A percentile compares a stretch with the other conserved stretches of the same genome.
Evolutionary conservation across 2,113 vertebrate species (phyloP).

Genomic region (Sturnira hondurensis): DNA sequence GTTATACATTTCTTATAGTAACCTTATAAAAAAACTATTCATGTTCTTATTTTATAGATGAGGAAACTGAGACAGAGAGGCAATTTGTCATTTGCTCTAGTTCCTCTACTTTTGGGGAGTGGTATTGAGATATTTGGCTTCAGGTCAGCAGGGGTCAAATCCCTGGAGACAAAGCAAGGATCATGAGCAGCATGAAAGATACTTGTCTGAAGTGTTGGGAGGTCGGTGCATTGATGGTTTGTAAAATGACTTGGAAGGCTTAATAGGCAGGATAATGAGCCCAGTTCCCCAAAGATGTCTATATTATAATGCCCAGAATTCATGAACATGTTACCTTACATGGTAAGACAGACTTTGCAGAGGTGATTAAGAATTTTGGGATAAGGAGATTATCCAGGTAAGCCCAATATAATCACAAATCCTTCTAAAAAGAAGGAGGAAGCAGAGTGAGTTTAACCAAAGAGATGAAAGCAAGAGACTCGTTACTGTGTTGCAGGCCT

Average conservation of each 20-base stretch:
- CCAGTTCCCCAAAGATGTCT: background rate
- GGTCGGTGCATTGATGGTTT: background rate
- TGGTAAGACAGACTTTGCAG: background rate
- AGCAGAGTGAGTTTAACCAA: background rate
- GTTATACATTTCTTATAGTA: background rate
- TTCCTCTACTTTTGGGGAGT: background rate
- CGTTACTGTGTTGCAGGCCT: fast-evolving
- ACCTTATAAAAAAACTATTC: background rate
- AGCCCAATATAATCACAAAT: background rate
- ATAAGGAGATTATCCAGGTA: background rate
- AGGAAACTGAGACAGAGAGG: background rate
- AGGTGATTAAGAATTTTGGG: background rate
- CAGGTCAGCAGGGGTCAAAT: background rate
- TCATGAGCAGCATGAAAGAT: background rate
- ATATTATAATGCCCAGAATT: background rate
- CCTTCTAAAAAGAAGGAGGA: background rate
- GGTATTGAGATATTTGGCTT: background rate
- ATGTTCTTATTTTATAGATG: background rate
- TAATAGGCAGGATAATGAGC: background rate
- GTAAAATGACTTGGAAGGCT: background rate
- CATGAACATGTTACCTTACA: background rate
- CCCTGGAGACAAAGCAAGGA: background rate
- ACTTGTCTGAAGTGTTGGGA: background rate
- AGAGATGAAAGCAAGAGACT: too few species aligned
- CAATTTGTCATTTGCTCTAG: background rate